These are phyloP conservation scores for Clepsis dumicolana DNA, from an alignment of 2,888 invertebrate species.

Conservation along the genomic window DNA sequence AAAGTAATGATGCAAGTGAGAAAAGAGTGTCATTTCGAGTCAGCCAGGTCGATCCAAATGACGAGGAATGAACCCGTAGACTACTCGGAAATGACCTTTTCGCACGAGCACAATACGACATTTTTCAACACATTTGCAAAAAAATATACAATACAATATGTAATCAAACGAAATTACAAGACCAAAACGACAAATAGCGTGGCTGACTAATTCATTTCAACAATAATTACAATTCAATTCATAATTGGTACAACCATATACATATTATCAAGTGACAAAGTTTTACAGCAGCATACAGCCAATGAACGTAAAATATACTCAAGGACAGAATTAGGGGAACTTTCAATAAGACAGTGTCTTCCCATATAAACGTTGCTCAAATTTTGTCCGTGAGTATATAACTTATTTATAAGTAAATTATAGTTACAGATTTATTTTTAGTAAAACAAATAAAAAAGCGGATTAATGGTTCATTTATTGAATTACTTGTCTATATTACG, in stretches of 20 bases:
- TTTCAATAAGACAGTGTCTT: no score
- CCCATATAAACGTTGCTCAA: no score
- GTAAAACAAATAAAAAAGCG: constrained; percentile 1
- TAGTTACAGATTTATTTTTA: no score
- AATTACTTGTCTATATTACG: not conserved
- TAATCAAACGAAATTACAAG: not conserved
- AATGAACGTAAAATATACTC: not conserved
- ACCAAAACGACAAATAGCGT: not conserved
- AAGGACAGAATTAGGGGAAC: no score
- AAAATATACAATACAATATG: constrained; percentile 1
- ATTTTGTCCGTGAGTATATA: no score
- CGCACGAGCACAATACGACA: not conserved
- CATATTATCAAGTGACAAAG: not conserved
- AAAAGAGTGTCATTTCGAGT: not conserved
- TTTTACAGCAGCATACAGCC: not conserved
- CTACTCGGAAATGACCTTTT: not conserved
- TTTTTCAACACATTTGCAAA: constrained; percentile 9
- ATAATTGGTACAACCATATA: not conserved
- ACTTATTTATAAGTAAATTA: no score
- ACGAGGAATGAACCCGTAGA: not conserved
- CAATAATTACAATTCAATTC: no score
- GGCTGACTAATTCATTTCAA: not conserved
- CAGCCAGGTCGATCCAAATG: not conserved
- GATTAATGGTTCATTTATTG: not conserved
- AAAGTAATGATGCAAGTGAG: not conserved